Base-by-base conservation (phyloP, 2,797 vertebrate species). In the Brachyalestes nurse region DNA sequence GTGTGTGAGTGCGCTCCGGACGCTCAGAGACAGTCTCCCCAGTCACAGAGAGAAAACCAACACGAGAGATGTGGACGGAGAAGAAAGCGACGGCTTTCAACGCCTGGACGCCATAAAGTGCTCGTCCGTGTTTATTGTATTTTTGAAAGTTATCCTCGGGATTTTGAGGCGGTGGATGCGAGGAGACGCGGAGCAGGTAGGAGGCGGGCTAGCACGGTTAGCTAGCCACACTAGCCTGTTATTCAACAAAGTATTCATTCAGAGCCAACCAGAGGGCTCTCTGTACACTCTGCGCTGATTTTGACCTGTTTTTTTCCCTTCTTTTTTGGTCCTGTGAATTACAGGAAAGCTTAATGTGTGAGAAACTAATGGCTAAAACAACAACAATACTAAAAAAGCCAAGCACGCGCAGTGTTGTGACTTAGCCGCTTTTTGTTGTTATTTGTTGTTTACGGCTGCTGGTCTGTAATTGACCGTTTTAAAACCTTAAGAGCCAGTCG, bases 21-120 rank as follows among this genome's bases (percentile, higher is more conserved):
- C 87, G 88, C 90, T 88, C 87, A 78, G 51, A 6, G 82, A 60
- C 83, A 64, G 65, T 57, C 78, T 51, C 61, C 49, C 69, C 25
- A 64, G 51, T 87, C 84, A 88, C 86, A 23, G 73, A 62, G 77
- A 47, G 58, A 65, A 51, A 8, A 8, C 45, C 45, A 8, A 1
- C 67, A 19, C 78, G 14, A 79, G 83, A 85, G 91, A 93, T 94
- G 92, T 89, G 17, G 85, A 86, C 84, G 66, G 82, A 86, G 85
- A 86, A 38, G 47, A 77, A 67, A 71, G 75, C 77, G 75, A 82
- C 84, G 75, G 34, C 51, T 78, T 61, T 89, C 86, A 82, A 78
- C 83, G 76, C 83, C 77, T 70, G 76, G 71, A 75, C 70, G 42
- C 69, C 86, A 62, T 86, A 40, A 91, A 90, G 87, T 80, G 77